These are phyloP conservation scores for Podabrus alpinus DNA, from an alignment of 2,888 invertebrate genomes.

Conservation along the genomic window DNA sequence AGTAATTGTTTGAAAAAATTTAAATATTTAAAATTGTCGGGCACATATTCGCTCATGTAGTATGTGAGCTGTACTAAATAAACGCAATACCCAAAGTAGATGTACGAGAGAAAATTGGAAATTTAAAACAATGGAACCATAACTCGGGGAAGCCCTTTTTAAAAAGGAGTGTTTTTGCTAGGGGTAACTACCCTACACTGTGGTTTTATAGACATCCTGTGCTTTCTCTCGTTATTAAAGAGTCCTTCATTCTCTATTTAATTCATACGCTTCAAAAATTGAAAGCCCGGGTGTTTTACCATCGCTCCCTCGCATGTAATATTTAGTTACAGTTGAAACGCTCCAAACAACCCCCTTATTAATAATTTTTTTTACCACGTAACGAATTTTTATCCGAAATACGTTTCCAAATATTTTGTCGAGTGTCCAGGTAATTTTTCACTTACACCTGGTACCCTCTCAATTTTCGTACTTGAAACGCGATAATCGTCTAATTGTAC, in stretches of 20 bases:
- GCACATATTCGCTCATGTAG: not conserved
- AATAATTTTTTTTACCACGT: not conserved
- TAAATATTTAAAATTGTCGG: not conserved
- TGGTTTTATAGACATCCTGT: not conserved
- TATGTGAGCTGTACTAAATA: not conserved
- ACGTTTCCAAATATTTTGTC: no score
- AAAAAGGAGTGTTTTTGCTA: not conserved
- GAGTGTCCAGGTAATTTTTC: not conserved
- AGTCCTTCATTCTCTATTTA: not conserved
- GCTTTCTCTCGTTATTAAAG: not conserved
- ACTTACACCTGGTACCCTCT: not conserved
- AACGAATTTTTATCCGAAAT: not conserved
- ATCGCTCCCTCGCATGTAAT: not conserved
- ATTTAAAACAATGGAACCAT: not conserved
- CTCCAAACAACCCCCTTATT: not conserved
- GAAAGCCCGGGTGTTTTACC: not conserved
- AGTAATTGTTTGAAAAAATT: no score
- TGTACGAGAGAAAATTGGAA: not conserved
- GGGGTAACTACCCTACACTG: not conserved
- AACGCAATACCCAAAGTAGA: not conserved
- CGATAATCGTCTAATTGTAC: not conserved
- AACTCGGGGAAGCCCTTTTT: not conserved
- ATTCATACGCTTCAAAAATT: not conserved
- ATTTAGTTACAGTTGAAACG: not conserved
- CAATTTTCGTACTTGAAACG: not conserved